Conservation (phyloP, 35 echinoderm and acorn worm genomes). For the Heliocidaris tuberculata region DNA sequence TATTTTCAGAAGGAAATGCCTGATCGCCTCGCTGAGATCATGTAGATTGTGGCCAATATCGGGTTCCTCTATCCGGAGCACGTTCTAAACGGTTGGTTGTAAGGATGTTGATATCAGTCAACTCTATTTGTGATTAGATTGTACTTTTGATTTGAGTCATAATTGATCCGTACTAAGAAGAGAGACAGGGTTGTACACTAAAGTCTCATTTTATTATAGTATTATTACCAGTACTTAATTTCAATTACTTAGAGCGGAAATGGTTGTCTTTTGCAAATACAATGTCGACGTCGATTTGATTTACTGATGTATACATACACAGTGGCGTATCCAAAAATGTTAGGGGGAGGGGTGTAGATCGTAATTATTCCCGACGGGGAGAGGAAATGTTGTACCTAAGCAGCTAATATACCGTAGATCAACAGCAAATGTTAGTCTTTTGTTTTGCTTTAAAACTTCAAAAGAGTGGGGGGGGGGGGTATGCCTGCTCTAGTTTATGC, state of each 20-base stretch:
- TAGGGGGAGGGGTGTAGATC: not conserved
- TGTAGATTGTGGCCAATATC: not conserved
- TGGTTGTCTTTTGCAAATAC: too few relatives aligned
- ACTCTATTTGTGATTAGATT: not conserved
- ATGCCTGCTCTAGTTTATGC: too few relatives aligned
- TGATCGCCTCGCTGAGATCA: not conserved
- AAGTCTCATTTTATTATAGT: too few relatives aligned
- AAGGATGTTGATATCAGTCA: not conserved
- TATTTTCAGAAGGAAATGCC: not conserved
- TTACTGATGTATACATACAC: not conserved
- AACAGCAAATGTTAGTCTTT: too few relatives aligned
- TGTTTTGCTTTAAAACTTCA: too few relatives aligned
- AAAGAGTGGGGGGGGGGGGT: too few relatives aligned
- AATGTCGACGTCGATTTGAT: too few relatives aligned
- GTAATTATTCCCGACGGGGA: not conserved
- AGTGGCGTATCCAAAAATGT: not conserved
- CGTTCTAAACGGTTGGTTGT: not conserved
- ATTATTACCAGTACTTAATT: too few relatives aligned
- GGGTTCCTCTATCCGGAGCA: not conserved
- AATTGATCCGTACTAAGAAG: not conserved
- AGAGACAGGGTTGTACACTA: not conserved
- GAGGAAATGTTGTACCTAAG: too few relatives aligned
- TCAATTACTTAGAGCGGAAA: too few relatives aligned
- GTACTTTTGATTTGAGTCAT: not conserved
- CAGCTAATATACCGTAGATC: too few relatives aligned